Percentiles rank a stretch among this genome's conserved stretches.
These are phyloP conservation scores for Porites rus DNA, from an alignment of 92 coral and sea anemone genomes.

Conservation along the genomic window DNA sequence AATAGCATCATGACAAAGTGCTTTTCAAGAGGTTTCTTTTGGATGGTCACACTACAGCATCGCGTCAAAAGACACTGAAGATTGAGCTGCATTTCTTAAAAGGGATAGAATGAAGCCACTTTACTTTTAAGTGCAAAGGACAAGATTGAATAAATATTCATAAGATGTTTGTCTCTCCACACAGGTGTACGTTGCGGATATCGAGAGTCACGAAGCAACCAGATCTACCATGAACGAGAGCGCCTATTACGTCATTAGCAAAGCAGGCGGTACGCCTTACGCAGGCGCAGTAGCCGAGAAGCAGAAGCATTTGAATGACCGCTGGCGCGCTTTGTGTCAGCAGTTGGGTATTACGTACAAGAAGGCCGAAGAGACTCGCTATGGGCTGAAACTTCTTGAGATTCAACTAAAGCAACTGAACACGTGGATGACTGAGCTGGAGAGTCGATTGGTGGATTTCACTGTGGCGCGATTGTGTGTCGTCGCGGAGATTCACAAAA, in stretches of 20 bases:
- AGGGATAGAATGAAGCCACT: too few species aligned
- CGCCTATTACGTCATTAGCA: slow-evolving; percentile 89
- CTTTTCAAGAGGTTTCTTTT: too few species aligned
- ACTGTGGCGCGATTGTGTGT: slow-evolving; percentile 75
- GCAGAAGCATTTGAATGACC: slow-evolving; percentile 89
- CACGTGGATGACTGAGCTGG: slow-evolving; percentile 94
- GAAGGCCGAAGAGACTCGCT: slow-evolving; percentile 98
- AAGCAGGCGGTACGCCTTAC: slow-evolving; percentile 84
- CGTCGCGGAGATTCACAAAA: slow-evolving; percentile 78
- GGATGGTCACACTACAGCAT: too few species aligned
- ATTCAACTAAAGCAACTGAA: slow-evolving; percentile 91
- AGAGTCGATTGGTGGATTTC: slow-evolving; percentile 71
- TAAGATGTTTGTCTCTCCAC: not conserved
- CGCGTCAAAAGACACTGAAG: too few species aligned
- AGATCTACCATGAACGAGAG: slow-evolving; percentile 91
- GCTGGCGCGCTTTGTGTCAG: slow-evolving; percentile 98
- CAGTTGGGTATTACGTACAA: slow-evolving; percentile 98
- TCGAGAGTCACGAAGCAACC: slow-evolving; percentile 89
- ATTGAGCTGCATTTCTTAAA: too few species aligned
- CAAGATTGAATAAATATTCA: too few species aligned
- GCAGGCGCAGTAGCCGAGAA: slow-evolving; percentile 84
- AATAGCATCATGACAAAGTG: too few species aligned
- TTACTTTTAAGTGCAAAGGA: too few species aligned
- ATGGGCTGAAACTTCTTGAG: slow-evolving; percentile 90
- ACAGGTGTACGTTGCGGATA: slow-evolving; percentile 94